Conservation (phyloP, 2,113 vertebrate genomes). For the Rousettus leschenaultii region DNA sequence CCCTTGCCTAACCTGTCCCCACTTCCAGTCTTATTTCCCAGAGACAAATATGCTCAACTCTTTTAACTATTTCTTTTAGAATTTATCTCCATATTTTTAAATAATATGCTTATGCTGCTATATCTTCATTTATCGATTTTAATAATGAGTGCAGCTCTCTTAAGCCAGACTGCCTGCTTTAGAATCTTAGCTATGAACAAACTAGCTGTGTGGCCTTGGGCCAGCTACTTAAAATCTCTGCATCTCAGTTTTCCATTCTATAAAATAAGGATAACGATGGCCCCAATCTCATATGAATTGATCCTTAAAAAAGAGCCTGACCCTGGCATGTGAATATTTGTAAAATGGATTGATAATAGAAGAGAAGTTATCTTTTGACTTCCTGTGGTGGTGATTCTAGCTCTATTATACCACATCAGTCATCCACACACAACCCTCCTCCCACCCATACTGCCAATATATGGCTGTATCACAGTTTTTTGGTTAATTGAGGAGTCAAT, state of each 20-base stretch:
- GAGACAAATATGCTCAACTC: background rate
- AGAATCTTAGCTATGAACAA: background rate
- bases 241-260: background rate
- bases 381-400: background rate
- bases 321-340: background rate
- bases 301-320: background rate
- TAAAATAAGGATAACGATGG: background rate
- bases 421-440: background rate
- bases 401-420: background rate
- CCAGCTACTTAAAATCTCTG: background rate
- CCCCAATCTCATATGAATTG: background rate
- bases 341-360: background rate
- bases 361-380: background rate
- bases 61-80: background rate
- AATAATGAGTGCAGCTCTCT: background rate
- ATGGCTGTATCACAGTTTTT: background rate
- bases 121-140: background rate
- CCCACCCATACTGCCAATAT: background rate
- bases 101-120: background rate
- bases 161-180: background rate
- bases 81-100: background rate
- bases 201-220: background rate
- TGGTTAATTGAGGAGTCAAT: background rate
- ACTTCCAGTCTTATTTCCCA: background rate
- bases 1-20: background rate